Base-by-base conservation (phyloP, 2,797 vertebrate genomes). In the Falco rusticolus region DNA sequence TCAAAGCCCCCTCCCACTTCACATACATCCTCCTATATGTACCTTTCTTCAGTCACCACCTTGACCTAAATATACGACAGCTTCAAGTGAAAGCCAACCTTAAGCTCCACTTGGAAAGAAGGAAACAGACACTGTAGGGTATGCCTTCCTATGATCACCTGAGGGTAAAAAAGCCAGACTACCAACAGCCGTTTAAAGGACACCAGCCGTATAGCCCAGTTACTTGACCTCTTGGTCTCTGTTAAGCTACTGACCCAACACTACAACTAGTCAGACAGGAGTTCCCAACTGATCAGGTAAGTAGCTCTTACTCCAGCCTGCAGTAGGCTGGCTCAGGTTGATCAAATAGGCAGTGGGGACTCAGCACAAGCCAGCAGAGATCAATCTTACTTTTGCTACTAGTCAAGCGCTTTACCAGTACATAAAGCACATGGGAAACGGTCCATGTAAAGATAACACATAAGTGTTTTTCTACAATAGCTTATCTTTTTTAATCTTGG, bases 51-150 rank as follows among this genome's bases (percentile, higher is more conserved):
- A 18, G 45, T 25, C 59, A 76, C 31, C 18, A 63, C 3, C 11
- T 57, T 12, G 3, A 20, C 18, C 48, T 63, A 68, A 72, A 64
- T 0, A 37, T 4, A 6, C 0, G 1, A 31, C 8, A 54, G 22
- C 28, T 87, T 48, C 41, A 76, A 48, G 11, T 9, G 7, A 66
- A 50, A 71, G 13, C 16, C n/a, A 68, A n/a, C 2, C 7, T 66
- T 51, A 66, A 10, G 13, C 7, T 39, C 60, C 31, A 26, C 28
- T 29, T 45, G 8, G 15, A 51, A 79, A 25, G 13, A 64, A 64
- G 5, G 6, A 51, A 72, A 47, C 10, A 47, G 48, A 34, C 4
- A 3, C 0, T 0, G 18, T 26, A 72, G 7, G 3, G 5, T 5
- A 22, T 1, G 8, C 6, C 16, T 33, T 39, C 54, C 54, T 31